A percentile compares a stretch with the other conserved stretches of the same genome.
These are phyloP conservation scores for Falco cherrug DNA, from an alignment of 2,797 vertebrate genomes.

Conservation along the genomic window DNA sequence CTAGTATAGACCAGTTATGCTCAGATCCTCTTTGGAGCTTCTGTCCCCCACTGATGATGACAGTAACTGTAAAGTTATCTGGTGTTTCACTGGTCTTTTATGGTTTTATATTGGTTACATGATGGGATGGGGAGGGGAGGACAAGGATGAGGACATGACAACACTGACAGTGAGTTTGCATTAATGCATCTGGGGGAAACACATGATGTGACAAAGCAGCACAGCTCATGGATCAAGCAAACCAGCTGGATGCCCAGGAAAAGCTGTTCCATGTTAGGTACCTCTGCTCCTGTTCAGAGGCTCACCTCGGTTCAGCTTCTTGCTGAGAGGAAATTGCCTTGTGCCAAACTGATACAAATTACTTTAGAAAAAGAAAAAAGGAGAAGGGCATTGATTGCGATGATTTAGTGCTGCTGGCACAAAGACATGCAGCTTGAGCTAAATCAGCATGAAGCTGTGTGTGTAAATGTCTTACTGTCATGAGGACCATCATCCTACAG, in stretches of 20 bases:
- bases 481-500: constrained; percentile 26
- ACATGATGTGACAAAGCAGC: not conserved
- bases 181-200: not conserved
- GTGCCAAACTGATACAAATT: constrained; percentile 1
- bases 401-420: constrained; percentile 49
- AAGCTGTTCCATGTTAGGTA: not conserved
- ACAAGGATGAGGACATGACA: not conserved
- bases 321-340: constrained; percentile 25
- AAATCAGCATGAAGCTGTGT: constrained; percentile 15
- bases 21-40: not conserved
- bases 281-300: not conserved
- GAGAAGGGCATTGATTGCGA: not conserved
- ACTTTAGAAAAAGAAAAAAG: not conserved
- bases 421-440: not conserved
- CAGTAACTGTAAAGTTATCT: not conserved
- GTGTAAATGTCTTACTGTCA: constrained; percentile 44
- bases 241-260: not conserved
- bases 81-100: not conserved
- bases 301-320: not conserved
- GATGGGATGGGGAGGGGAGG: not conserved
- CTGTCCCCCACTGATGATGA: not conserved
- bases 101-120: rapidly evolving
- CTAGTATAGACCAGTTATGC: not conserved
- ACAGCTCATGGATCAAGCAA: not conserved
- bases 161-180: not conserved